phyloP scores from a whole-genome alignment of 2,888 invertebrate genomes.

The Acleris holmiana region DNA sequence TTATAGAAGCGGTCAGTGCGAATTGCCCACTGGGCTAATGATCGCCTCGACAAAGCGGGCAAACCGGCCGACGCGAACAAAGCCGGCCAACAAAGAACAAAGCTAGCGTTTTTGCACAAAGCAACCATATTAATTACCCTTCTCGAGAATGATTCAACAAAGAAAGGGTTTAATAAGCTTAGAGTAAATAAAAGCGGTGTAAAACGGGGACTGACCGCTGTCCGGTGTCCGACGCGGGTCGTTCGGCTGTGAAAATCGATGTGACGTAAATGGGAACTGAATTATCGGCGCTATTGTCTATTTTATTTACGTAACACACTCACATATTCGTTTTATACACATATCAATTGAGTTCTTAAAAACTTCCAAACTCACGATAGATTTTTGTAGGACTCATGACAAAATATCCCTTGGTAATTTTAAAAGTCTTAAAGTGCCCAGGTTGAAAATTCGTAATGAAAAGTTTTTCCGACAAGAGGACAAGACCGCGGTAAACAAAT shows the following conservation, averaged over 20 bases:
- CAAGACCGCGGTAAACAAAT: too few species aligned
- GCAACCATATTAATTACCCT: slow-evolving; percentile 80
- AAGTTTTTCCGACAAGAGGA: too few species aligned
- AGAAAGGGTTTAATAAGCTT: slow-evolving; percentile 82
- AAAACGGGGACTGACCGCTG: slow-evolving; percentile 72
- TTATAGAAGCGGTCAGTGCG: slow-evolving; percentile 67
- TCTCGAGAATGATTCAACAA: slow-evolving; percentile 64
- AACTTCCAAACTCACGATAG: too few species aligned
- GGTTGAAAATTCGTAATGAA: too few species aligned
- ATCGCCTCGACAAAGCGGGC: slow-evolving; percentile 72
- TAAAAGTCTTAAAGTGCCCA: too few species aligned
- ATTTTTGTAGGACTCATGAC: too few species aligned
- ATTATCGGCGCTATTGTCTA: slow-evolving; percentile 4
- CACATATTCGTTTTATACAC: too few species aligned
- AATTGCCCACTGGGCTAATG: slow-evolving; percentile 79
- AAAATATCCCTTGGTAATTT: too few species aligned
- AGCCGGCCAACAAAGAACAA: slow-evolving; percentile 69
- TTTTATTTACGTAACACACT: background rate
- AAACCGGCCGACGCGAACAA: slow-evolving; percentile 63
- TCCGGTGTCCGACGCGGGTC: slow-evolving; percentile 55
- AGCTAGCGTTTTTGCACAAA: slow-evolving; percentile 74
- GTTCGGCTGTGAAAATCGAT: slow-evolving; percentile 59
- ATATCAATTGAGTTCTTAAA: too few species aligned
- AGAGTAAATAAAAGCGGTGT: slow-evolving; percentile 76
- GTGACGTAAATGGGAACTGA: slow-evolving; percentile 55